Evolutionary conservation across 2,113 vertebrate genomes (phyloP).

Genomic region (Strix aluco): DNA sequence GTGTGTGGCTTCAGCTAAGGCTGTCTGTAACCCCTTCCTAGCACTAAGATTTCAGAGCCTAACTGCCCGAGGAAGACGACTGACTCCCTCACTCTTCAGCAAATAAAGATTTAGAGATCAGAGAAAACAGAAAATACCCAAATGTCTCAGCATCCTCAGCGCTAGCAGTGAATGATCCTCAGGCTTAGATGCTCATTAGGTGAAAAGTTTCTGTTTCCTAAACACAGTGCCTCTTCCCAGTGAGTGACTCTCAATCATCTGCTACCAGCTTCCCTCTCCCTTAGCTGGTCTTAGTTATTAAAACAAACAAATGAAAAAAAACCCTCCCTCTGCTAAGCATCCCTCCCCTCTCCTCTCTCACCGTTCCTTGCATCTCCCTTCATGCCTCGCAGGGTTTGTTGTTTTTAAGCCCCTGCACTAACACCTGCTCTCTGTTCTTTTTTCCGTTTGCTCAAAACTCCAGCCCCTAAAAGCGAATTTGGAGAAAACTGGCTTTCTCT

Average conservation of each 20-base stretch:
- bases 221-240: neutral
- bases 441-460: neutral
- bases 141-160: neutral
- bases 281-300: neutral
- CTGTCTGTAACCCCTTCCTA: neutral
- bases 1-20: neutral
- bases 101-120: neutral
- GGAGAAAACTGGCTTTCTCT: slow-evolving; percentile 62
- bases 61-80: neutral
- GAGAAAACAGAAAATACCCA: neutral
- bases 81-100: neutral
- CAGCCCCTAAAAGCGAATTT: slow-evolving; percentile 12
- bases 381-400: neutral
- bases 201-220: neutral
- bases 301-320: neutral
- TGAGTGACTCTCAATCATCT: neutral
- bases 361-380: neutral
- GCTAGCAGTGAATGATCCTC: neutral
- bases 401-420: neutral
- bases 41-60: neutral
- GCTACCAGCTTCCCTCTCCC: neutral
- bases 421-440: neutral
- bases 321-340: neutral
- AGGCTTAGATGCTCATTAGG: neutral
- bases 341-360: neutral